These are phyloP conservation scores for Cepaea hortensis DNA, from an alignment of 2,888 invertebrate genomes.

Conservation along the genomic window DNA sequence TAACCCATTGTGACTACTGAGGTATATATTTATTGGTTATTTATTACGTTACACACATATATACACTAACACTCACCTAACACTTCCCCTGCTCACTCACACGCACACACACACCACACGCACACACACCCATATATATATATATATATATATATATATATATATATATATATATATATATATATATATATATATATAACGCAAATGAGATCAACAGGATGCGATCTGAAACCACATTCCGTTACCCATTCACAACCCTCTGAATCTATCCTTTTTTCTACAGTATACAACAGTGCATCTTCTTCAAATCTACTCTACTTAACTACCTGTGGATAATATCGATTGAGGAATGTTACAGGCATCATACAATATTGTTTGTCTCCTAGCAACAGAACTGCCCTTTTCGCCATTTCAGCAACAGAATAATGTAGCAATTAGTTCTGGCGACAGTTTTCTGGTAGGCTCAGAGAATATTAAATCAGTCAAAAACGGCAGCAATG, in stretches of 20 bases:
- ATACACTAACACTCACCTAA: background rate
- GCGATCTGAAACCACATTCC: background rate
- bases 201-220: no score
- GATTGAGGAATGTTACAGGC: background rate
- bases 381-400: constrained; percentile 24
- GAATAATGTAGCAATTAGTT: constrained; percentile 11
- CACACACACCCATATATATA: background rate
- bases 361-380: background rate
- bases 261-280: background rate
- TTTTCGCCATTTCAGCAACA: background rate
- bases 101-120: background rate
- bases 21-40: no score
- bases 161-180: background rate
- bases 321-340: constrained; percentile 22
- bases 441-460: background rate
- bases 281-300: background rate
- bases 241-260: background rate
- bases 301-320: background rate
- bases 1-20: no score
- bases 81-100: background rate
- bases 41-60: background rate
- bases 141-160: no score
- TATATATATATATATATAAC: no score
- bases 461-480: background rate
- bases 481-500: no score